Evolutionary conservation across 1,140 invertebrate species (phyloP), one percentile per base, ranked within the genome.

Genomic region (Drosophila pruinosa): DNA sequence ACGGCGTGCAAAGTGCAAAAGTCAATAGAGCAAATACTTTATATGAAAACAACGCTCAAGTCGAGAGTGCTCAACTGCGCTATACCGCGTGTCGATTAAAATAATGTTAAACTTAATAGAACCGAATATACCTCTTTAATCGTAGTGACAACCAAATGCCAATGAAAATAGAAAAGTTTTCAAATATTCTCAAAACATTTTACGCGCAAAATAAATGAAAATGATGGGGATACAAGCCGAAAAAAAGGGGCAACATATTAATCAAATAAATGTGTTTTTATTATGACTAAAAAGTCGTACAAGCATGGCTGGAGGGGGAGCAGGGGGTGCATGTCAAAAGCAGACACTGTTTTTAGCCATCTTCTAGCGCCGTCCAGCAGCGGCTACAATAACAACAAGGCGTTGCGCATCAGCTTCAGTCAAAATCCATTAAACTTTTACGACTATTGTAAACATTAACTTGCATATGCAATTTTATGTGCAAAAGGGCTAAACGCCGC

Each of bases 341-440:
- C 31, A 34, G 31, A 10, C 31, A 12, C 3, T 12, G 31, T 12
- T 14, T 41, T 26, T 8, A 7, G 12, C 19, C 15, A 36, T 12
- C 2, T 26, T 12, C n/a, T 17, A 14, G 4, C 34, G 5, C n/a
- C 19, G 15, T 45, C 19, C 19, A 12, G 10, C n/a, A 45, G 5
- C 15, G n/a, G 14, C 31, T n/a, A 36, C n/a, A 36, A 36, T n/a
- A 36, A 36, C 31, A n/a, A n/a, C 38, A 41, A 15, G 3, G 4
- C 12, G 17, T 21, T 21, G 17, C 41, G 26, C 7, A 21, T 15
- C 15, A 15, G 17, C 31, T 21, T 34, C 50, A 38, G 50, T 28
- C 53, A 62, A 88, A 83, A 85, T 83, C 80, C 80, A 85, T 83
- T 85, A 72, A 83, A 83, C 72, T 83, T 83, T 85, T 79, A 79